Base-by-base conservation (phyloP, 2,888 invertebrate genomes). In the Cryptocephalus primarius region DNA sequence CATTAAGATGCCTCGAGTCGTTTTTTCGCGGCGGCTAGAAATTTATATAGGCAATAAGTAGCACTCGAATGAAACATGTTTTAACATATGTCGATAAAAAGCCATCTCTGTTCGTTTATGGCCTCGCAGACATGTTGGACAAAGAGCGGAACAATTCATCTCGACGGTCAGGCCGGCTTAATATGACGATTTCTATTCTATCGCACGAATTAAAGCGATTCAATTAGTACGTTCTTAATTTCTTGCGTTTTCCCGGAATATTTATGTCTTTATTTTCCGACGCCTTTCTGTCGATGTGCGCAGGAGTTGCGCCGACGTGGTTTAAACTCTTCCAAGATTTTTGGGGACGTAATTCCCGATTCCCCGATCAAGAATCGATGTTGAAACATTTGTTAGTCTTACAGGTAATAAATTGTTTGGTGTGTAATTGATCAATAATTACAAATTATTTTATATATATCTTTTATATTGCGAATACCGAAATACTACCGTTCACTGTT, bases 181-280 rank as follows among this genome's bases (percentile, higher is more conserved):
- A 65, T 65, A 62, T 63, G 63, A 61, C 63, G 59, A 65, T 65
- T 65, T 63, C 65, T 64, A 65, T 65, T 63, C 65, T 55, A 59
- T 54, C 53, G 59, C 58, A 58, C 60, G 62, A 63, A 65, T 65
- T 64, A 64, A 63, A 61, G 51, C 54, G 60, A 63, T 63, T 64
- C 65, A 65, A 64, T 65, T 64, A 64, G 62, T 60, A 59, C 62
- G 61, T 63, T 64, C 61, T 62, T 64, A 63, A 63, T 62, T 65
- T 63, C 60, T 63, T 63, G 52, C 48, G 51, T 52, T 56, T 55
- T 12, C 57, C 51, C 49, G 41, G 45, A 51, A 57, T 60, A 62
- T 63, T 63, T 63, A 63, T 63, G 63, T 61, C 60, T 62, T 59
- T 60, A 63, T 63, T 62, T 57, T 55, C 52, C 49, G 55, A 46